Evolutionary conservation across 2,113 vertebrate species (phyloP).

Genomic region (Aramus guarauna): DNA sequence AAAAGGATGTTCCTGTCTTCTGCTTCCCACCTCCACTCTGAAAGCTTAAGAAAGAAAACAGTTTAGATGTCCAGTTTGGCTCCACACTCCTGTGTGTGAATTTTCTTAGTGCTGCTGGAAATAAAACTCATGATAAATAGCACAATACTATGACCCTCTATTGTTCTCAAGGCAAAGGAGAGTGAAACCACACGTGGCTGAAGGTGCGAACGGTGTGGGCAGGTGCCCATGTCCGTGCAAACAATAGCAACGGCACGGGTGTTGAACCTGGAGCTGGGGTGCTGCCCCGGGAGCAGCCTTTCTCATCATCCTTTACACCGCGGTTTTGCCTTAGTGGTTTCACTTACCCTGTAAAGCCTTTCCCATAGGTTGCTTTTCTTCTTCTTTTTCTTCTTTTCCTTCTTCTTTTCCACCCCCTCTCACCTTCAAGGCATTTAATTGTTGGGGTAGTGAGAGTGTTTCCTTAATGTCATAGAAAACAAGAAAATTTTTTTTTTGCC

Average conservation of each 20-base stretch:
- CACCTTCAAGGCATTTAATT: not conserved
- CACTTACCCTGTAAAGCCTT: not conserved
- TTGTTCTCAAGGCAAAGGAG: not conserved
- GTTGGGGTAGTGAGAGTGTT: not conserved
- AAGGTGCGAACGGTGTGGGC: not conserved
- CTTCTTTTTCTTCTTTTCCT: not conserved
- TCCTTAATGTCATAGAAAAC: not conserved
- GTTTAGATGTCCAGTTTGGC: not conserved
- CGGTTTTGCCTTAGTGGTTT: not conserved
- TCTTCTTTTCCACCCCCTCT: not conserved
- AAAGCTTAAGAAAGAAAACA: not conserved
- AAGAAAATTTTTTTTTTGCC: not conserved
- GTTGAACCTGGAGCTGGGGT: not conserved
- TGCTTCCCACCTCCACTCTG: not conserved
- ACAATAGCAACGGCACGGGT: rapidly evolving
- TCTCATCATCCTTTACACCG: not conserved
- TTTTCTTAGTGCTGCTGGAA: not conserved
- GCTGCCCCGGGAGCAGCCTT: not conserved
- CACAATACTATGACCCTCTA: not conserved
- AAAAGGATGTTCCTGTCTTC: not conserved
- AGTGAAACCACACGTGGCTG: not conserved
- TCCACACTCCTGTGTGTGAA: not conserved
- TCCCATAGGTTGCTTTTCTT: not conserved
- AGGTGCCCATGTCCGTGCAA: not conserved
- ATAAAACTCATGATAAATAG: not conserved